phyloP scores from a whole-genome alignment of 1,140 invertebrate species.

The Geopemphigus sp. region DNA sequence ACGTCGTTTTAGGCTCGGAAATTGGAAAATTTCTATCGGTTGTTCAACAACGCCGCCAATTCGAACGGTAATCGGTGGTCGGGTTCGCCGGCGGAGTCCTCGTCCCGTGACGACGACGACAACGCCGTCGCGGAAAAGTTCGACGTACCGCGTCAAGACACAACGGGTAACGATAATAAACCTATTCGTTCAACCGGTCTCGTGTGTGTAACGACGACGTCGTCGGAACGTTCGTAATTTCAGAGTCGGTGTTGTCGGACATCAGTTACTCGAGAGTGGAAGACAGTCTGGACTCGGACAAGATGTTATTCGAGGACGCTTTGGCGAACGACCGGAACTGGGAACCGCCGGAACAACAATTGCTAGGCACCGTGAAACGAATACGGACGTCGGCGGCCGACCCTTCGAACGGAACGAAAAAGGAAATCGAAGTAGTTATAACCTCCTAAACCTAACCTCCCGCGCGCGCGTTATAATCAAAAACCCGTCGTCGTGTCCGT shows the following conservation, averaged over 20 bases:
- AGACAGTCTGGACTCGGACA: constrained; percentile 39
- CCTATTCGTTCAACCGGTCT: no score
- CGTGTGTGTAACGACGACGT: no score
- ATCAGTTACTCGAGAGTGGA: constrained; percentile 37
- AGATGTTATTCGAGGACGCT: constrained; percentile 30
- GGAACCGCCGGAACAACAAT: constrained; percentile 39
- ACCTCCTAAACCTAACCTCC: no score
- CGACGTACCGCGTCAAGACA: constrained; percentile 37
- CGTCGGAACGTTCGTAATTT: not conserved
- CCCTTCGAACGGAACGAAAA: not conserved
- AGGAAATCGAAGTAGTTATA: constrained; percentile 32
- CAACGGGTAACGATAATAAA: constrained; percentile 17
- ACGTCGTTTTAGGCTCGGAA: constrained; percentile 31
- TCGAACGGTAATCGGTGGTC: not conserved
- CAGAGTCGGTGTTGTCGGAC: constrained; percentile 36
- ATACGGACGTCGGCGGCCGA: constrained; percentile 19
- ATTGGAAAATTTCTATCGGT: constrained; percentile 15
- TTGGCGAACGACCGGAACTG: not conserved
- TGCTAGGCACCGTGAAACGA: constrained; percentile 24
- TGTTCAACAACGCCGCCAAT: constrained; percentile 29
- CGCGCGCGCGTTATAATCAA: no score
- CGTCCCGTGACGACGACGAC: no score
- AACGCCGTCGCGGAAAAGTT: constrained; percentile 14
- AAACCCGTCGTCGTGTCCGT: no score
- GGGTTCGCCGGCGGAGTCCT: constrained; percentile 17